phyloP scores from a whole-genome alignment of 2,888 invertebrate genomes.

The Ischnus inquisitorius region DNA sequence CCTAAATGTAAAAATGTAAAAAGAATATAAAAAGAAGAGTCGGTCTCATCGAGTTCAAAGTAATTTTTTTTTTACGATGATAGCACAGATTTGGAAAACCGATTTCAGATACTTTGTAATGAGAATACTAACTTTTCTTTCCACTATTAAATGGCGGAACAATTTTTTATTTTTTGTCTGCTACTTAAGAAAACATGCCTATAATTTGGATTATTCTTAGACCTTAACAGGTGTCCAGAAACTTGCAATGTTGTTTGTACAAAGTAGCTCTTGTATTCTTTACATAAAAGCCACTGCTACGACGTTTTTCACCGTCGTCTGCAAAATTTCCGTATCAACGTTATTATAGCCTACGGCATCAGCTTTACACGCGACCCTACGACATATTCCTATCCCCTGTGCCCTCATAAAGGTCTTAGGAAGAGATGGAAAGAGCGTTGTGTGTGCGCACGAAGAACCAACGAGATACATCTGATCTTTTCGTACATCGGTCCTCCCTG shows the following conservation, averaged over 20 bases:
- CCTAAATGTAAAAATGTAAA: slow-evolving; percentile 24
- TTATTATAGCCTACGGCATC: slow-evolving; percentile 67
- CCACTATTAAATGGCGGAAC: too few species aligned
- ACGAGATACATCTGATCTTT: slow-evolving; percentile 24
- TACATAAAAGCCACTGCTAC: neutral
- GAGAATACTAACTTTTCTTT: too few species aligned
- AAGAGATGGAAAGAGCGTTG: slow-evolving; percentile 42
- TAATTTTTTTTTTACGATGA: too few species aligned
- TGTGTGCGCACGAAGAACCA: slow-evolving; percentile 39
- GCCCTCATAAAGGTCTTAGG: slow-evolving; percentile 55
- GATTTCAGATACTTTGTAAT: too few species aligned
- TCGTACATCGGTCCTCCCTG: slow-evolving; percentile 34
- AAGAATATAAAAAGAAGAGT: slow-evolving; percentile 14
- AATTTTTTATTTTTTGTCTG: too few species aligned
- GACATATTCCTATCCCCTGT: slow-evolving; percentile 34
- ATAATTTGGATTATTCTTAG: too few species aligned
- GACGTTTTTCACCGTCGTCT: slow-evolving; percentile 38
- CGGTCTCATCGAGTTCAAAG: too few species aligned
- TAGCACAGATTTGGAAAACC: too few species aligned
- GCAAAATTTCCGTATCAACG: slow-evolving; percentile 60
- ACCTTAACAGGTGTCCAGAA: too few species aligned
- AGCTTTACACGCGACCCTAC: slow-evolving; percentile 52
- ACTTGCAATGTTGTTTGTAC: neutral
- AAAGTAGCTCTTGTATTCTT: neutral
- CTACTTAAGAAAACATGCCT: too few species aligned